A percentile compares a stretch with the other conserved stretches of the same genome.
These are phyloP conservation scores for Dryobates pubescens DNA, from an alignment of 2,797 vertebrate genomes.

Conservation along the genomic window DNA sequence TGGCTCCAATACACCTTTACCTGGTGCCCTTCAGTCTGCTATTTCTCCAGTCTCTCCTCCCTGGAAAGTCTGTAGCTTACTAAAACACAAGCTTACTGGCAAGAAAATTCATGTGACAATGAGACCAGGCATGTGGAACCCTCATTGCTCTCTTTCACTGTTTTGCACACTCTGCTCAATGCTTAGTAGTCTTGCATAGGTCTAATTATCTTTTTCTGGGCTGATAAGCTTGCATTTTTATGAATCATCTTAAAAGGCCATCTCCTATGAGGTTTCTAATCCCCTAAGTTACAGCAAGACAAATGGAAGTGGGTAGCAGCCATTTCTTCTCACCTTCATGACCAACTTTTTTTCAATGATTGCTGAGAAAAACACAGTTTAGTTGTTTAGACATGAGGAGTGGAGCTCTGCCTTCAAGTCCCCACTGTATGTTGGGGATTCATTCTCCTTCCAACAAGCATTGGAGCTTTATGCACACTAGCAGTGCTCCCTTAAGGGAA, in stretches of 20 bases:
- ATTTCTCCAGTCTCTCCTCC: background rate
- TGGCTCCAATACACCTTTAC: slow-evolving; percentile 74
- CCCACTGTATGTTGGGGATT: background rate
- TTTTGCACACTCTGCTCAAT: background rate
- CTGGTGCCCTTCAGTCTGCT: slow-evolving; percentile 82
- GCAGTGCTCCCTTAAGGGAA: background rate
- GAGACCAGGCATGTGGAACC: background rate
- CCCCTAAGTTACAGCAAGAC: background rate
- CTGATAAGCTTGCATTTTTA: background rate
- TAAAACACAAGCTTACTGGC: background rate
- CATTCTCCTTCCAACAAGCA: background rate
- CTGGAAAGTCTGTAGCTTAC: slow-evolving; percentile 13
- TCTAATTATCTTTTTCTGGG: background rate
- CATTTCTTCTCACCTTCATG: background rate
- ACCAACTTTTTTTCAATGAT: background rate
- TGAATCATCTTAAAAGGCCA: background rate
- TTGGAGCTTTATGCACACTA: background rate
- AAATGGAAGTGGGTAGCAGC: background rate
- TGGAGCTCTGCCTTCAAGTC: background rate
- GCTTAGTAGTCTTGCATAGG: background rate
- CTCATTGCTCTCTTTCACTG: background rate
- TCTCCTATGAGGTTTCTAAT: background rate
- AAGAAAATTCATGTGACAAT: slow-evolving; percentile 13
- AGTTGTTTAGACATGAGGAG: background rate
- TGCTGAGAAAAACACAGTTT: background rate